Evolutionary conservation across 2,888 invertebrate genomes (phyloP).

Genomic region (Heliothis peltigera): DNA sequence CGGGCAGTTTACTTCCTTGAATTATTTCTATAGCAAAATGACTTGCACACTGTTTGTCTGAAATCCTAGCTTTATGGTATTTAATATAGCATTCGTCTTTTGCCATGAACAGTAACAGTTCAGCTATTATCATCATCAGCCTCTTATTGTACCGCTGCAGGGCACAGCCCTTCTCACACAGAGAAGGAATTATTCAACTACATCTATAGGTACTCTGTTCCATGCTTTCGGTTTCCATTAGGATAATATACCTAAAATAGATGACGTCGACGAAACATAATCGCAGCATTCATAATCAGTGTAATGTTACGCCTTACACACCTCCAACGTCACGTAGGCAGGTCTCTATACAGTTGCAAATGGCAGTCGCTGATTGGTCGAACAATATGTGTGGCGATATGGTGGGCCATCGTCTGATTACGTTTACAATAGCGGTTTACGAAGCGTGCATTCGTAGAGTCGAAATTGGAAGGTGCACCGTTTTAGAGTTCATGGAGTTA

Average conservation of each 20-base stretch:
- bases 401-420: constrained; percentile 28
- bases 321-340: constrained; percentile 27
- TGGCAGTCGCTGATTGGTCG: constrained; percentile 37
- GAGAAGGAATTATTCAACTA: no score
- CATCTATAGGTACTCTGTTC: no score
- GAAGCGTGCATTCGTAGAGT: constrained; percentile 1
- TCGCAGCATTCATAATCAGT: constrained; percentile 10
- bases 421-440: constrained; percentile 2
- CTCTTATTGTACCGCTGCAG: no score
- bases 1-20: constrained; percentile 24
- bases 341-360: neutral
- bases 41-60: constrained; percentile 12
- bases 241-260: constrained; percentile 6
- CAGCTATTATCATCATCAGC: neutral
- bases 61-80: neutral
- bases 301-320: constrained; percentile 34
- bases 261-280: constrained; percentile 29
- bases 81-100: neutral
- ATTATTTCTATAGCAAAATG: constrained; percentile 15
- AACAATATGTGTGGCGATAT: constrained; percentile 46
- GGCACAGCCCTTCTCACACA: no score
- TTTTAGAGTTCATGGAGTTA: neutral
- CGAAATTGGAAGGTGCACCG: constrained; percentile 4
- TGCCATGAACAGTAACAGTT: neutral
- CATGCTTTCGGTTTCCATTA: neutral